Percentiles rank a stretch among this genome's conserved stretches.
phyloP scores from a whole-genome alignment of 2,888 invertebrate species.

The Chesias legatella region DNA sequence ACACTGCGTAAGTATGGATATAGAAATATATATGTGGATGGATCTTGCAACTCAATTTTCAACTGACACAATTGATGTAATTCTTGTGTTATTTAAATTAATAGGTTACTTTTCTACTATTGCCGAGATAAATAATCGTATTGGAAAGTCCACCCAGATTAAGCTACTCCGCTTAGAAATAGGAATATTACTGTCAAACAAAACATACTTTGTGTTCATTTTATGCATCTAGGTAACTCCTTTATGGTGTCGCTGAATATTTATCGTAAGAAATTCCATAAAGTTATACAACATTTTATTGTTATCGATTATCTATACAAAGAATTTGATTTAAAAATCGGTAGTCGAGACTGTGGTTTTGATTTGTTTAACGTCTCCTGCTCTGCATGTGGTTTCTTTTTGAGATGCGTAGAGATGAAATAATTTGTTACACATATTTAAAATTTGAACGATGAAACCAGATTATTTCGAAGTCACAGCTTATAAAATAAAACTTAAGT shows the following conservation, averaged over 20 bases:
- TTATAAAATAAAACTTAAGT: slow-evolving; percentile 6
- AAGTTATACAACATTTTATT: slow-evolving; percentile 18
- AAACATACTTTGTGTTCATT: slow-evolving; percentile 30
- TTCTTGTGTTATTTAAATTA: too few species aligned
- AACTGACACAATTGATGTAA: too few species aligned
- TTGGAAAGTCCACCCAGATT: slow-evolving; percentile 29
- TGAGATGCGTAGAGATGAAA: slow-evolving; percentile 43
- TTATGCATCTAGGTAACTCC: slow-evolving; percentile 25
- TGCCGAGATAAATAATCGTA: slow-evolving; percentile 26
- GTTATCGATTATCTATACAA: slow-evolving; percentile 5
- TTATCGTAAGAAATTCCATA: slow-evolving; percentile 21
- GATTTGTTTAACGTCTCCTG: slow-evolving; percentile 25
- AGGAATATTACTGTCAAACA: slow-evolving; percentile 30
- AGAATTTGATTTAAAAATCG: slow-evolving; percentile 10
- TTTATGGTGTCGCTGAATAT: slow-evolving; percentile 26
- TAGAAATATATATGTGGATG: too few species aligned
- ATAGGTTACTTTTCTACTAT: slow-evolving; percentile 33
- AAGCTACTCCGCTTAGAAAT: slow-evolving; percentile 29
- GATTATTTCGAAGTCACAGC: slow-evolving; percentile 58
- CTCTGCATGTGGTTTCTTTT: slow-evolving; percentile 23
- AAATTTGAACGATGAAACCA: slow-evolving; percentile 56
- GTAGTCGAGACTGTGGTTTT: slow-evolving; percentile 10
- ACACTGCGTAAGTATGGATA: too few species aligned
- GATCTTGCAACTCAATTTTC: too few species aligned
- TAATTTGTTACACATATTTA: slow-evolving; percentile 72